phyloP scores from a whole-genome alignment of 2,113 vertebrate species.

The Osmerus mordax region DNA sequence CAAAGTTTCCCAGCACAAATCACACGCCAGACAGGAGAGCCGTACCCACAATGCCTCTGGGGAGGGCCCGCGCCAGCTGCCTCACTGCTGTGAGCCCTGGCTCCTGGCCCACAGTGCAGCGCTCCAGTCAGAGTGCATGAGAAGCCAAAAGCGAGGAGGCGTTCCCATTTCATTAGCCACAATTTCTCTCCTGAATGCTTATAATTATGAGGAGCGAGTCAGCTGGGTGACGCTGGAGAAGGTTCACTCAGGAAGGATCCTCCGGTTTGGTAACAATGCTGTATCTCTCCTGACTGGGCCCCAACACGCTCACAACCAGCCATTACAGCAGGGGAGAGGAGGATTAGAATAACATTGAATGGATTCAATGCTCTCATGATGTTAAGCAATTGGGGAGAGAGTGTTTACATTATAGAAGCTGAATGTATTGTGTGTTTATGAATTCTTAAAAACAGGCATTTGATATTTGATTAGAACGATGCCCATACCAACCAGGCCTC shows the following conservation, averaged over 20 bases:
- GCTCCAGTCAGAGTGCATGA: constrained; percentile 6
- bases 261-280: too few relatives aligned
- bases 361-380: too few relatives aligned
- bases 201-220: constrained; percentile 12
- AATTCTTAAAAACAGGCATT: too few relatives aligned
- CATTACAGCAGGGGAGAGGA: too few relatives aligned
- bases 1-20: neutral
- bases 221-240: neutral
- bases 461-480: too few relatives aligned
- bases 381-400: too few relatives aligned
- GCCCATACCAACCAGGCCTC: too few relatives aligned
- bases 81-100: constrained; percentile 3
- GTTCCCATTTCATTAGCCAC: constrained; percentile 6
- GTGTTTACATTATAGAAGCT: too few relatives aligned
- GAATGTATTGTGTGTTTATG: too few relatives aligned
- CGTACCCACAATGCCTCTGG: neutral
- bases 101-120: constrained; percentile 8
- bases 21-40: constrained; percentile 1
- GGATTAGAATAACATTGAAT: too few relatives aligned
- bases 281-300: too few relatives aligned
- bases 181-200: constrained; percentile 1
- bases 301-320: too few relatives aligned
- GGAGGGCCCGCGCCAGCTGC: constrained; percentile 3
- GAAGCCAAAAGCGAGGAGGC: neutral
- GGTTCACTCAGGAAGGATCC: neutral